Percentiles rank a stretch among this genome's conserved stretches.
Evolutionary conservation across 1,140 invertebrate species (phyloP).

Genomic region (Lasaia peninsularis): DNA sequence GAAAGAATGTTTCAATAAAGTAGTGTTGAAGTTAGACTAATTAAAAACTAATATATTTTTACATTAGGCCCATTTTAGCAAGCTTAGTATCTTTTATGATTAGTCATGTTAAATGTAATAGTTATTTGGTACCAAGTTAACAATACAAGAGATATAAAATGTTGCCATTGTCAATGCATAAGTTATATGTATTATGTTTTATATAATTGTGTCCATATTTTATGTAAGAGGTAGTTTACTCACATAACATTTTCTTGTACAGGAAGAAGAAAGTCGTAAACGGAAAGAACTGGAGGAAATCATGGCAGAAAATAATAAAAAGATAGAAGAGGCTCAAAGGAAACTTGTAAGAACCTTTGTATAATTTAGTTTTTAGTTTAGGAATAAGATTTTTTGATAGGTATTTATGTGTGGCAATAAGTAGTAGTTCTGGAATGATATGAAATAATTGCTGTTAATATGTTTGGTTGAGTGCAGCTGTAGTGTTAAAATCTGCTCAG

Average conservation of each 20-base stretch:
- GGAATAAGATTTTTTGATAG: no score
- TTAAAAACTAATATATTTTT: neutral
- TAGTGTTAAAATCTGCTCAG: no score
- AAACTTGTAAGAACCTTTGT: conserved; percentile 88
- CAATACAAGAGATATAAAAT: neutral
- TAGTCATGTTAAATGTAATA: neutral
- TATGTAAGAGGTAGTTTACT: conserved; percentile 24
- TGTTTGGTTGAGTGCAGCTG: no score
- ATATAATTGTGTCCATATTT: conserved; percentile 5
- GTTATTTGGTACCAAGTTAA: neutral
- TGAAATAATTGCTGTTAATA: no score
- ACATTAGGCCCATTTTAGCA: neutral
- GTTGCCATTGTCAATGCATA: neutral
- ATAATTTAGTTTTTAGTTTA: no score
- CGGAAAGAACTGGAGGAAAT: conserved; percentile 96
- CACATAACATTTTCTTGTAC: conserved; percentile 74
- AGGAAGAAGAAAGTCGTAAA: conserved; percentile 97
- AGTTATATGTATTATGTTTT: neutral
- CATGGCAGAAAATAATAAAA: conserved; percentile 97
- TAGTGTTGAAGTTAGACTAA: neutral
- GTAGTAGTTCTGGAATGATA: no score
- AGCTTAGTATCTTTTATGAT: neutral
- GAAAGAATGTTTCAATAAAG: neutral
- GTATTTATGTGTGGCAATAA: no score
- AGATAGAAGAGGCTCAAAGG: conserved; percentile 97